Evolutionary conservation across 2,113 vertebrate species (phyloP).

Genomic region (Motacilla alba): DNA sequence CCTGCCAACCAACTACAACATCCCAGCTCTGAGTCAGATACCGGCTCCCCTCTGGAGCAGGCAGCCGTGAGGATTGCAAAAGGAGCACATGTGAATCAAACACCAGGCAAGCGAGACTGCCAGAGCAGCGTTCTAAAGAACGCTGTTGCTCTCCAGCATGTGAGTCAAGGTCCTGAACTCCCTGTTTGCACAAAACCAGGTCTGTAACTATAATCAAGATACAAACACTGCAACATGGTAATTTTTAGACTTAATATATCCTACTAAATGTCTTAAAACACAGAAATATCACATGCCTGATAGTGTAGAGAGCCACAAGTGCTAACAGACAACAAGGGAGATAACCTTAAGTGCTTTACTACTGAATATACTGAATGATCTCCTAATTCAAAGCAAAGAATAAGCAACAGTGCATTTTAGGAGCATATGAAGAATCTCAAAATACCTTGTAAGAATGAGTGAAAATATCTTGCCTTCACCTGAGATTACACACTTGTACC

Average conservation of each 20-base stretch:
- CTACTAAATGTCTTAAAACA: background rate
- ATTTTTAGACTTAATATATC: background rate
- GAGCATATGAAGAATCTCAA: background rate
- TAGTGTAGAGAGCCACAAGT: background rate
- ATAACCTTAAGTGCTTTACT: background rate
- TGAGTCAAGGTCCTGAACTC: background rate
- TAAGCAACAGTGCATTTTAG: background rate
- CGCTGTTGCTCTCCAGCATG: rapidly evolving
- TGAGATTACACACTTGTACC: background rate
- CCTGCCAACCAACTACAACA: background rate
- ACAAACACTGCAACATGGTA: background rate
- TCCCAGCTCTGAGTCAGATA: background rate
- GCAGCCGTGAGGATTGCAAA: background rate
- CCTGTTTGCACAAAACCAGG: background rate
- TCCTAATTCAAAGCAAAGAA: background rate
- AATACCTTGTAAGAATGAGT: background rate
- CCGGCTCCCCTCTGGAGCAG: background rate
- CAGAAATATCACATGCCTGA: background rate
- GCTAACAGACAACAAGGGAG: background rate
- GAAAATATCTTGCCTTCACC: background rate
- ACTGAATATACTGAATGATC: background rate
- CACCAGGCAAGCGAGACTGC: background rate
- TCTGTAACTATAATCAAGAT: background rate
- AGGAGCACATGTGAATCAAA: background rate
- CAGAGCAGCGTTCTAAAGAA: background rate